Conservation (phyloP, 2,888 invertebrate genomes). For the Sminthurides aquaticus region DNA sequence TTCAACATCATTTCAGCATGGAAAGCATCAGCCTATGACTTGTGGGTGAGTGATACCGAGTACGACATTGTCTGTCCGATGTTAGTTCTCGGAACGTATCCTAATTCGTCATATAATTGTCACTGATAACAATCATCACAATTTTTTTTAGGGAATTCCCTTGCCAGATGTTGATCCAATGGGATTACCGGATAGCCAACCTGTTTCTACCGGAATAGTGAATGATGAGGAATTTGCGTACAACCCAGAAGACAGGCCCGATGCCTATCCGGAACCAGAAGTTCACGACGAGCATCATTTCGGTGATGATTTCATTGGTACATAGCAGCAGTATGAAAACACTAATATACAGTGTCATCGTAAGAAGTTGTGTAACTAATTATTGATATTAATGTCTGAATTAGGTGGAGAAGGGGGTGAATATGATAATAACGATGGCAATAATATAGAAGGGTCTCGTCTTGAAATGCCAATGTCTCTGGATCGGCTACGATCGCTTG, state of each 20-base stretch:
- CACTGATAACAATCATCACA: no score
- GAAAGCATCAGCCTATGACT: slow-evolving; percentile 26
- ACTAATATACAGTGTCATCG: no score
- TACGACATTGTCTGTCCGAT: no score
- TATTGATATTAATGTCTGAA: no score
- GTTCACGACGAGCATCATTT: slow-evolving; percentile 9
- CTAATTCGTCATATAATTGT: no score
- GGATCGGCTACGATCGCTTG: slow-evolving; percentile 11
- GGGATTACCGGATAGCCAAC: not conserved
- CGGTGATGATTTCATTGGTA: no score
- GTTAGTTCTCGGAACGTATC: no score
- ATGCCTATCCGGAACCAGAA: slow-evolving; percentile 28
- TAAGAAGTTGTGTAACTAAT: no score
- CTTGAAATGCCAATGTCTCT: slow-evolving; percentile 4
- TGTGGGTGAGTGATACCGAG: slow-evolving; percentile 28
- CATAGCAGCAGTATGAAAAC: no score
- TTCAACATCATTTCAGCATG: slow-evolving; percentile 14
- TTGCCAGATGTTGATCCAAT: slow-evolving; percentile 22
- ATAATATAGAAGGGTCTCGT: not conserved
- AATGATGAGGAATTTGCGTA: slow-evolving; percentile 29
- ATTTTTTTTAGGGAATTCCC: slow-evolving; percentile 24
- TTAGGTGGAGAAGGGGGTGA: no score
- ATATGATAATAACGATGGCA: no score
- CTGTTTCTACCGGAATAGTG: not conserved
- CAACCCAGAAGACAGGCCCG: slow-evolving; percentile 32